phyloP scores from a whole-genome alignment of 35 echinoderm and acorn worm genomes.

The Eucidaris tribuloides region DNA sequence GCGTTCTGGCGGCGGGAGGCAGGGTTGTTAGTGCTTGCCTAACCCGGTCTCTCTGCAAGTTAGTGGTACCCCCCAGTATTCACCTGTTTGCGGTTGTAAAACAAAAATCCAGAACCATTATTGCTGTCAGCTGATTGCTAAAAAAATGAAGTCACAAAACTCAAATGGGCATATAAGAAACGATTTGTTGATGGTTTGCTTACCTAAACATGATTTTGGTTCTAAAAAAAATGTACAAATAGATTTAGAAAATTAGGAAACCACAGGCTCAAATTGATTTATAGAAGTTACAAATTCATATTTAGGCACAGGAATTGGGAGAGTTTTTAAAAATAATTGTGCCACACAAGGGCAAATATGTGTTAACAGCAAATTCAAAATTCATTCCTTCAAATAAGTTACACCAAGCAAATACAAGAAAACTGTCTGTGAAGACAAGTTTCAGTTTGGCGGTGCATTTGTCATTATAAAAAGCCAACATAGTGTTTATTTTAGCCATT shows the following conservation, averaged over 20 bases:
- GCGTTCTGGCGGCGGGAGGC: neutral
- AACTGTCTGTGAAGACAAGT: no score
- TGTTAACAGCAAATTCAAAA: neutral
- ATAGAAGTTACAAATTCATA: neutral
- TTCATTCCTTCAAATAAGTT: neutral
- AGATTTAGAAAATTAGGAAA: neutral
- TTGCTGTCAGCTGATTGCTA: neutral
- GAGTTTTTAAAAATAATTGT: no score
- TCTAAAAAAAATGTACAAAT: neutral
- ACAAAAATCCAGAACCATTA: neutral
- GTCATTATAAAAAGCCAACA: neutral
- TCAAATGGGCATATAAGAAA: neutral
- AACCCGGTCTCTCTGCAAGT: neutral
- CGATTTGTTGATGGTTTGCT: neutral
- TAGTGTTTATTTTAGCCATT: neutral
- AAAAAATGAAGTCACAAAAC: neutral
- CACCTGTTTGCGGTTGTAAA: neutral
- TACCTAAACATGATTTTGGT: neutral
- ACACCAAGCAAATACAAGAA: no score
- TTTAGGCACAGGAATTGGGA: no score
- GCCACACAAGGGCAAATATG: no score
- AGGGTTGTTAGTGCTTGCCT: neutral
- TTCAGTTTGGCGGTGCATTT: neutral
- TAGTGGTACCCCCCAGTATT: neutral
- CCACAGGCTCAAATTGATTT: neutral